These are phyloP conservation scores for Xestoiulus laeticollis DNA, from an alignment of 2,888 invertebrate genomes.

Conservation along the genomic window DNA sequence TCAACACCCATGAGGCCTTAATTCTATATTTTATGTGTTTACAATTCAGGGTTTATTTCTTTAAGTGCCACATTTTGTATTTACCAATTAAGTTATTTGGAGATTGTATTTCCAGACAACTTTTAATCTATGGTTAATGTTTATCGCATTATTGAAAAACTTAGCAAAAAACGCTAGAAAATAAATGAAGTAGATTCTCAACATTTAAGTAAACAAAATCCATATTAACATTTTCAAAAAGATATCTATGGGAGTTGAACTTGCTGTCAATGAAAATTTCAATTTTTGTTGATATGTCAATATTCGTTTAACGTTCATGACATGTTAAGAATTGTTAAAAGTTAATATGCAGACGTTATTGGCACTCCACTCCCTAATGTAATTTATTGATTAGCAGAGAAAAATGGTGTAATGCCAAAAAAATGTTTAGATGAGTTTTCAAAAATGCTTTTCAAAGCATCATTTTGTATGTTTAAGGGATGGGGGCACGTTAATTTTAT, in stretches of 20 bases:
- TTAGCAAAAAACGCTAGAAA: neutral
- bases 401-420: neutral
- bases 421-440: neutral
- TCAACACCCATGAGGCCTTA: constrained; percentile 45
- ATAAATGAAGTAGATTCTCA: neutral
- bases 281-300: neutral
- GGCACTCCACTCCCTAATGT: neutral
- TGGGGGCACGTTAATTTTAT: neutral
- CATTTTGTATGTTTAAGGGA: neutral
- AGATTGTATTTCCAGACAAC: neutral
- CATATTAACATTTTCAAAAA: neutral
- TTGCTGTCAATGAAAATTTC: neutral
- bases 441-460: neutral
- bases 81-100: neutral
- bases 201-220: neutral
- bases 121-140: neutral
- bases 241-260: neutral
- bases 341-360: neutral
- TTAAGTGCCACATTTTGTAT: constrained; percentile 41
- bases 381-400: neutral
- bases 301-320: neutral
- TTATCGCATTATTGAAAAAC: neutral
- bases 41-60: constrained; percentile 47
- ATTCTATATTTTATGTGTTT: neutral
- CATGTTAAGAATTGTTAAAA: neutral